These are phyloP conservation scores for Cephalotes varians DNA, from an alignment of 2,888 invertebrate species.

Conservation along the genomic window DNA sequence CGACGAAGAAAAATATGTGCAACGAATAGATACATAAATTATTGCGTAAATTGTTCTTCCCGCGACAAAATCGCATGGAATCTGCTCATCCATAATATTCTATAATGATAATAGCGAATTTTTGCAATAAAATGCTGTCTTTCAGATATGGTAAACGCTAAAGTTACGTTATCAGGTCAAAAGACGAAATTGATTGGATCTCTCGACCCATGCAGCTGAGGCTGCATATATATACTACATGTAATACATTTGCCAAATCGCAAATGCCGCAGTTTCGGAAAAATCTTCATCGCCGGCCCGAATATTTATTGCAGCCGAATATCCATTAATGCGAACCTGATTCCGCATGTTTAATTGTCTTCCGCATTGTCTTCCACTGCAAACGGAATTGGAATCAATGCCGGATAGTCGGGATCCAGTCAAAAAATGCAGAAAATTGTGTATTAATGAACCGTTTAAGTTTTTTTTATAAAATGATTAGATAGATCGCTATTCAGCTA, in stretches of 20 bases:
- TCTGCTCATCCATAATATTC: constrained; percentile 67
- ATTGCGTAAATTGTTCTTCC: constrained; percentile 49
- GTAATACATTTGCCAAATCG: constrained; percentile 81
- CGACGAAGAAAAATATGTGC: background rate
- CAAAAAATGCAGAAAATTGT: constrained; percentile 49
- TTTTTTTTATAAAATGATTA: background rate
- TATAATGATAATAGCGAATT: constrained; percentile 75
- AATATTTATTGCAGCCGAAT: constrained; percentile 62
- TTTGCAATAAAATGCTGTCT: too few species aligned
- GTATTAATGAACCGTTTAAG: background rate
- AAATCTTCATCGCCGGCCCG: constrained; percentile 81
- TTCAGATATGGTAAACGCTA: too few species aligned
- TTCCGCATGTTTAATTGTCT: background rate
- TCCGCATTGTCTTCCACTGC: background rate
- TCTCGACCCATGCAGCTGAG: constrained; percentile 80
- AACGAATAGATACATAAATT: constrained; percentile 53
- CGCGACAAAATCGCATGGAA: constrained; percentile 62
- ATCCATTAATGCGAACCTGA: constrained; percentile 14
- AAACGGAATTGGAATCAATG: constrained; percentile 34
- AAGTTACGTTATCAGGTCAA: too few species aligned
- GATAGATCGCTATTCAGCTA: background rate
- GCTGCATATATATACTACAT: constrained; percentile 76
- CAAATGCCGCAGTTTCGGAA: constrained; percentile 75
- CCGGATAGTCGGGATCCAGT: constrained; percentile 55
- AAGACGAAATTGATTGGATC: too few species aligned